phyloP scores from a whole-genome alignment of 2,888 invertebrate species.

The Xylophagus ater region DNA sequence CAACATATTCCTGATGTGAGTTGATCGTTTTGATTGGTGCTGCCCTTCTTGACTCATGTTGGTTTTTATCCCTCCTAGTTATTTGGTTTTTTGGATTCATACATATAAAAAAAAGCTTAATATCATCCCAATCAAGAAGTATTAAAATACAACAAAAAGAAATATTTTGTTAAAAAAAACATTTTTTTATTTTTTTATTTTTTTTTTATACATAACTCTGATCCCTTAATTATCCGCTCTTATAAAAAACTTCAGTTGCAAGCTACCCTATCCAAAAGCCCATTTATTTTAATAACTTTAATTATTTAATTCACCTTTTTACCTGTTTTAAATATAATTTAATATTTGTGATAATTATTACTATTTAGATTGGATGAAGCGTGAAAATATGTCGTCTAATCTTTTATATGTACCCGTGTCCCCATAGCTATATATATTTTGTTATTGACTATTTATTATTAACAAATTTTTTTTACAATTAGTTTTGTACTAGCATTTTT shows the following conservation, averaged over 20 bases:
- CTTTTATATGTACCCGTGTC: background rate
- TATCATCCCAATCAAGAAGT: background rate
- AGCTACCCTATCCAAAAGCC: too few species aligned
- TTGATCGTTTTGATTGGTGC: slow-evolving; percentile 35
- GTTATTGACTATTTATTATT: too few species aligned
- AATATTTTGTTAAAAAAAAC: background rate
- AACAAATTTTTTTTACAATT: too few species aligned
- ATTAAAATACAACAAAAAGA: background rate
- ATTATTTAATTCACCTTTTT: too few species aligned
- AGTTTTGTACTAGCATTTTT: too few species aligned
- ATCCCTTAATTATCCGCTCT: too few species aligned
- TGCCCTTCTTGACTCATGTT: slow-evolving; percentile 23
- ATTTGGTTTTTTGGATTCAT: slow-evolving; percentile 20
- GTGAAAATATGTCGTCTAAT: slow-evolving; percentile 2
- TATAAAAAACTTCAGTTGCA: too few species aligned
- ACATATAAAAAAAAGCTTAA: background rate
- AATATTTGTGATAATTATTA: slow-evolving; percentile 4
- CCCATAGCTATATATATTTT: too few species aligned
- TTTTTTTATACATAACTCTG: too few species aligned
- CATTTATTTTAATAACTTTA: too few species aligned
- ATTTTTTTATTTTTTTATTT: too few species aligned
- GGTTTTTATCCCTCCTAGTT: slow-evolving; percentile 15
- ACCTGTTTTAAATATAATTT: too few species aligned
- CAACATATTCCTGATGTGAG: slow-evolving; percentile 42
- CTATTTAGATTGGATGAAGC: slow-evolving; percentile 5